Conservation (phyloP, 2,888 invertebrate genomes). For the Adelognathus sp. region DNA sequence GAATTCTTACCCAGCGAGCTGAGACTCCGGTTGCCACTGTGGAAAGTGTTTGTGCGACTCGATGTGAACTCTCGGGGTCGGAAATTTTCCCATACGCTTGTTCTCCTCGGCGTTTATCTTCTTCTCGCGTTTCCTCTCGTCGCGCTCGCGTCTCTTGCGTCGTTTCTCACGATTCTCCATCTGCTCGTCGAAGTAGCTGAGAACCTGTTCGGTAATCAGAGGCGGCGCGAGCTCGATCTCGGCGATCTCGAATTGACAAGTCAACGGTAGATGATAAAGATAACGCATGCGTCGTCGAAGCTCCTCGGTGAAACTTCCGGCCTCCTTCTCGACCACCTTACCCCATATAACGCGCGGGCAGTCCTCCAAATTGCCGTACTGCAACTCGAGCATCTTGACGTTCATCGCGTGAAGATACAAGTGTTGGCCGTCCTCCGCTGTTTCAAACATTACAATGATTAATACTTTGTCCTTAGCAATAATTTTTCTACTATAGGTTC, state of each 20-base stretch:
- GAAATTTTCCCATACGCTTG: constrained; percentile 86
- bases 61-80: constrained; percentile 85
- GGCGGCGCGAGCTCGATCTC: constrained; percentile 92
- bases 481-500: too few species aligned
- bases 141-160: constrained; percentile 88
- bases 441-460: too few species aligned
- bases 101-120: constrained; percentile 89
- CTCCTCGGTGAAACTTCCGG: constrained; percentile 92
- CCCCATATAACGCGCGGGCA: constrained; percentile 90
- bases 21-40: constrained; percentile 77
- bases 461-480: too few species aligned
- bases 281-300: constrained; percentile 89
- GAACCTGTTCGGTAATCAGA: constrained; percentile 86
- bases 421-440: constrained; percentile 95
- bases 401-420: constrained; percentile 95
- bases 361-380: constrained; percentile 91
- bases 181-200: constrained; percentile 89
- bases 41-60: constrained; percentile 85
- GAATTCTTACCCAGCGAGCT: constrained; percentile 69
- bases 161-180: constrained; percentile 87
- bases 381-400: constrained; percentile 92
- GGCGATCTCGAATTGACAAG: constrained; percentile 94
- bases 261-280: constrained; percentile 93
- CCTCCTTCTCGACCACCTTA: constrained; percentile 93
- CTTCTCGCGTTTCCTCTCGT: constrained; percentile 91